Percentiles rank a stretch among this genome's conserved stretches.
Evolutionary conservation across 2,113 vertebrate genomes (phyloP).

Genomic region (Labeo catla): DNA sequence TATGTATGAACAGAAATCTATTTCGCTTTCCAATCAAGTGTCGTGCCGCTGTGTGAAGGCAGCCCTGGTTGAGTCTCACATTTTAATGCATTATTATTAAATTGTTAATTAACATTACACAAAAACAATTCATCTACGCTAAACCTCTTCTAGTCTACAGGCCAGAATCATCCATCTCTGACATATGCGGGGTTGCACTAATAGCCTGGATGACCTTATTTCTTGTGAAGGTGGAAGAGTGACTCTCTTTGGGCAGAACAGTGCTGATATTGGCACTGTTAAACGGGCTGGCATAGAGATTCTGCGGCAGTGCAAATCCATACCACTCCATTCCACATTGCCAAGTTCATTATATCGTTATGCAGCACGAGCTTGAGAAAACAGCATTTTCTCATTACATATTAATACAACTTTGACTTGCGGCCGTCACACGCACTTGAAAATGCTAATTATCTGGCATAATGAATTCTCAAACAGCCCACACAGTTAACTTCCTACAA

Average conservation of each 20-base stretch:
- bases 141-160: neutral
- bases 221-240: neutral
- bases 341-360: slow-evolving; percentile 24
- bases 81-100: neutral
- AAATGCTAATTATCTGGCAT: slow-evolving; percentile 12
- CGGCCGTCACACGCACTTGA: neutral
- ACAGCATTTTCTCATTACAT: slow-evolving; percentile 3
- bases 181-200: slow-evolving; percentile 2
- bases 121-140: neutral
- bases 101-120: slow-evolving; percentile 1
- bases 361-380: neutral
- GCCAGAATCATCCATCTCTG: slow-evolving; percentile 25
- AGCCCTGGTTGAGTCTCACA: neutral
- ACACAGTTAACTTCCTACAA: neutral
- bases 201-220: slow-evolving; percentile 34
- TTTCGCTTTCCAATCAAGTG: neutral
- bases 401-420: slow-evolving; percentile 1
- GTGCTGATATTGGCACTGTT: slow-evolving; percentile 38
- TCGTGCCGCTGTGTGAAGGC: neutral
- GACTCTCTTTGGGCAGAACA: slow-evolving; percentile 22
- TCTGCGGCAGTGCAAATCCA: slow-evolving; percentile 8
- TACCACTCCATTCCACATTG: slow-evolving; percentile 18
- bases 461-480: slow-evolving; percentile 25
- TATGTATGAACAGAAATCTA: neutral
- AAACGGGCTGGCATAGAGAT: neutral